Percentiles rank a stretch among this genome's conserved stretches.
phyloP scores from a whole-genome alignment of 2,797 vertebrate species.

The Spinibarbus caldwelli region DNA sequence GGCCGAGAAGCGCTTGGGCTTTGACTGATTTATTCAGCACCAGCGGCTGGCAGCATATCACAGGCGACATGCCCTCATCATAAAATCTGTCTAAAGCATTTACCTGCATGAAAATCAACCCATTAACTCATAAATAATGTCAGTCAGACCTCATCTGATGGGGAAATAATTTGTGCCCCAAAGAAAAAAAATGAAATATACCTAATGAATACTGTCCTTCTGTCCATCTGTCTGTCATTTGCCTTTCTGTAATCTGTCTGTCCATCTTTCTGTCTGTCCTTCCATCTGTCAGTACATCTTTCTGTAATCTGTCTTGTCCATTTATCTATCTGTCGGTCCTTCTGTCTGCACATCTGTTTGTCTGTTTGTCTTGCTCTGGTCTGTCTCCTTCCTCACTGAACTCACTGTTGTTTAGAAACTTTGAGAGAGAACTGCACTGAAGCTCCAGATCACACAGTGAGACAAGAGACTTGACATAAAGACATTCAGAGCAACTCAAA shows the following conservation, averaged over 20 bases:
- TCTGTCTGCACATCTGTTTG: not conserved
- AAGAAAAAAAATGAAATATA: not conserved
- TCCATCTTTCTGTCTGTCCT: no score
- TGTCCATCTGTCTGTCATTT: not conserved
- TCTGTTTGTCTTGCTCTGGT: no score
- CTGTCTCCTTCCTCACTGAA: no score
- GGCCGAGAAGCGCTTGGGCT: not conserved
- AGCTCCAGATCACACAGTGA: not conserved
- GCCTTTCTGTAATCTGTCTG: not conserved
- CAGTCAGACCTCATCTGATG: not conserved
- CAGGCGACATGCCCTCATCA: not conserved
- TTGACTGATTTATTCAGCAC: not conserved
- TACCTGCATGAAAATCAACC: slow-evolving; percentile 15
- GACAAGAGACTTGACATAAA: not conserved
- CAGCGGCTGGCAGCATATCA: not conserved
- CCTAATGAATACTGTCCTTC: not conserved
- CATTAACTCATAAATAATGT: not conserved
- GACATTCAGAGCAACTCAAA: not conserved
- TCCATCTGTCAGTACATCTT: not conserved
- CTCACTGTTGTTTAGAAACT: no score
- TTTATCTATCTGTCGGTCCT: no score
- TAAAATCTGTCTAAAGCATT: slow-evolving; percentile 4
- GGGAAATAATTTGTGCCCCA: not conserved
- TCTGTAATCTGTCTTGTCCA: no score
- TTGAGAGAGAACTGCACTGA: not conserved